phyloP scores from a whole-genome alignment of 2,797 vertebrate species.

The Acanthurus leucopareius region DNA sequence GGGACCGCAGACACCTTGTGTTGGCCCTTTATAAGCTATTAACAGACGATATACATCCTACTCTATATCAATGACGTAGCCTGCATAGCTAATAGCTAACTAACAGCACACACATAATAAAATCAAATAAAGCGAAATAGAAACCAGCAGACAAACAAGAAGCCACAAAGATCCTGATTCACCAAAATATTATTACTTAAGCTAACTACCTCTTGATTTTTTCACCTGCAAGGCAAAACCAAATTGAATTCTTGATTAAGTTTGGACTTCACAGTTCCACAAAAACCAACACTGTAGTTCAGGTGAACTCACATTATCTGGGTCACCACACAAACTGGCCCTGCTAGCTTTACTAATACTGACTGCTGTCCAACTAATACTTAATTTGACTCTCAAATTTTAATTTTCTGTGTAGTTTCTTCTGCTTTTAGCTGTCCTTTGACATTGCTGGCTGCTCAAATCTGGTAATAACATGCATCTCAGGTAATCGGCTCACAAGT shows the following conservation, averaged over 20 bases:
- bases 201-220: not conserved
- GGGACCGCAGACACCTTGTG: slow-evolving; percentile 61
- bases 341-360: no score
- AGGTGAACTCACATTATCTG: not conserved
- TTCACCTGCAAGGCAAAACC: not conserved
- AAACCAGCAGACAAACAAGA: not conserved
- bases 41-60: slow-evolving; percentile 5
- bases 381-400: not conserved
- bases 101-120: not conserved
- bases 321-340: no score
- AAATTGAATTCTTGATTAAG: not conserved
- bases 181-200: not conserved
- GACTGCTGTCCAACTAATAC: not conserved
- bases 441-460: not conserved
- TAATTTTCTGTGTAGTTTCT: not conserved
- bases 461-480: no score
- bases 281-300: not conserved
- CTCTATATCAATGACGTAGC: not conserved
- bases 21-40: slow-evolving; percentile 39
- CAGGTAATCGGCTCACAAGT: no score
- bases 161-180: not conserved
- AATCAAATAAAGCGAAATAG: not conserved
- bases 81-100: not conserved
- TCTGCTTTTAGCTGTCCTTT: slow-evolving; percentile 7
- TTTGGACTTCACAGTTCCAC: not conserved